A percentile compares a stretch with the other conserved stretches of the same genome.
Conservation (phyloP, 2,888 invertebrate genomes). For the Cryptocheilus praepositus region DNA sequence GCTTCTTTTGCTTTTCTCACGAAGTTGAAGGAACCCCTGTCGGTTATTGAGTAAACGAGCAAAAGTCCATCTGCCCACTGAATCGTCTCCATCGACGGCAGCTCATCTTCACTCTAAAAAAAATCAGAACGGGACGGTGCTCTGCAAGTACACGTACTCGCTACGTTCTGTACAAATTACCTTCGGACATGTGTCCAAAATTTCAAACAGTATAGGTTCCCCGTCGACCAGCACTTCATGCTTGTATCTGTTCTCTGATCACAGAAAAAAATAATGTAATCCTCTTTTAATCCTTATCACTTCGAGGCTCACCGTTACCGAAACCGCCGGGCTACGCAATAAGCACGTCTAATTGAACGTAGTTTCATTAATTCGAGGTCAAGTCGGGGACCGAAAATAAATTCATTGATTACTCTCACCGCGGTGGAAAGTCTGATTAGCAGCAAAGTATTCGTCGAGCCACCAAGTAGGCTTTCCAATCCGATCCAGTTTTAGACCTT, state of each 20-base stretch:
- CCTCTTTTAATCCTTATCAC: too few relatives aligned
- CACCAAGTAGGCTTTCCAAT: slow-evolving; percentile 30
- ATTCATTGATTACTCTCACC: slow-evolving; percentile 17
- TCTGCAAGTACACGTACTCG: neutral
- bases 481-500: slow-evolving; percentile 43
- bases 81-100: slow-evolving; percentile 84
- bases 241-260: slow-evolving; percentile 91
- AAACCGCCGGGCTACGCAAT: too few relatives aligned
- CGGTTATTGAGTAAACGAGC: slow-evolving; percentile 93
- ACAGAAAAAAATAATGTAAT: too few relatives aligned
- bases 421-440: neutral
- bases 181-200: slow-evolving; percentile 92
- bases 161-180: slow-evolving; percentile 74
- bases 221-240: slow-evolving; percentile 92
- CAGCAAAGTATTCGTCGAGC: slow-evolving; percentile 14
- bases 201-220: slow-evolving; percentile 92
- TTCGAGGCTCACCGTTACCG: too few relatives aligned
- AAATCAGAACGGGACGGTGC: neutral
- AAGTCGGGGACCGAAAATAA: neutral
- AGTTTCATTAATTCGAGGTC: too few relatives aligned
- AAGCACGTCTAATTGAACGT: too few relatives aligned
- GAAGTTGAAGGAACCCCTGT: slow-evolving; percentile 89
- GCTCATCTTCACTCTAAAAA: slow-evolving; percentile 81
- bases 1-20: slow-evolving; percentile 84
- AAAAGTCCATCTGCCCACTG: slow-evolving; percentile 94